These are phyloP conservation scores for Lithophane socia DNA, from an alignment of 2,888 invertebrate genomes.

Conservation along the genomic window DNA sequence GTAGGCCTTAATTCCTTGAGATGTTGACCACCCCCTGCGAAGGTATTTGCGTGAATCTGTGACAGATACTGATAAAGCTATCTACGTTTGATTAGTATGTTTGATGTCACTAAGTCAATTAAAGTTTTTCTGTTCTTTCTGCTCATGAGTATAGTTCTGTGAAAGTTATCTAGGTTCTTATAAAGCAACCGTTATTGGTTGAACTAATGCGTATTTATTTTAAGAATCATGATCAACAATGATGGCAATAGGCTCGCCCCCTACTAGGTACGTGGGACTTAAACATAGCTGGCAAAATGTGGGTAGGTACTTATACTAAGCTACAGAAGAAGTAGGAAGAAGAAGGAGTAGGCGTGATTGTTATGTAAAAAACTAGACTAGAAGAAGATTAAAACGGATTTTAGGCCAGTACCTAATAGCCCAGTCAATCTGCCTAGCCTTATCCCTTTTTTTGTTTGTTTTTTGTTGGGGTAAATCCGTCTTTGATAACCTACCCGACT, in stretches of 20 bases:
- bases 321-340: neutral
- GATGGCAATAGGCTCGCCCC: too few relatives aligned
- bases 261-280: neutral
- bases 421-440: too few relatives aligned
- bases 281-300: neutral
- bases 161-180: neutral
- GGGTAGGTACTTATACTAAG: neutral
- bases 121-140: neutral
- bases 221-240: neutral
- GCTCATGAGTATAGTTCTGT: neutral
- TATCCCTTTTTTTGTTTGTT: too few relatives aligned
- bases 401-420: too few relatives aligned
- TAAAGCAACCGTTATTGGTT: neutral
- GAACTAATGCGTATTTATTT: neutral
- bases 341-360: neutral
- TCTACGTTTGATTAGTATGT: neutral
- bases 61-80: neutral
- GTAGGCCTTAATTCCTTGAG: slow-evolving; percentile 16
- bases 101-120: neutral
- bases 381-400: neutral
- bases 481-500: slow-evolving; percentile 85
- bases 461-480: neutral
- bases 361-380: neutral
- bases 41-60: slow-evolving; percentile 20
- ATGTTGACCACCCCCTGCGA: slow-evolving; percentile 21